Evolutionary conservation across 2,113 vertebrate genomes (phyloP), one percentile per base, ranked within the genome.

Genomic region (Struthio camelus): DNA sequence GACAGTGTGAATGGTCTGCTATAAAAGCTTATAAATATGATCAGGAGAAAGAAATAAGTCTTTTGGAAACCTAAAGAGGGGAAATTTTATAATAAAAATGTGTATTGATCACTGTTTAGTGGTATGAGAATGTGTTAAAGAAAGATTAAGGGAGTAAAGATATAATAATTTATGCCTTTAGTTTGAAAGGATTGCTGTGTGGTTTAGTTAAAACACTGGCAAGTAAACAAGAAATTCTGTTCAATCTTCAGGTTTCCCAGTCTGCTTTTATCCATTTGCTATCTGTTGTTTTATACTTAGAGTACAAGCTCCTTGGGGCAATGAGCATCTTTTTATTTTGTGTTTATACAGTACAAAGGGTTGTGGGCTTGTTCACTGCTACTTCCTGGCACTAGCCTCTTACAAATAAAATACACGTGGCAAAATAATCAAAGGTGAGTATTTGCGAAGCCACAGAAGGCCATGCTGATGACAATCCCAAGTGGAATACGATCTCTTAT

Each of bases 1-100:
- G 38, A 85, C 13, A 30, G 4, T 24, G 19, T 25, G 4, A 58
- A 32, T 81, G 17, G 50, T 86, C 28, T 58, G 30, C 51, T 84
- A 79, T 64, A 78, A 96, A 89, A 91, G 13, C 4, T 32, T 94
- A 62, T 67, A 89, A 92, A 87, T 85, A 90, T 85, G 76, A 89
- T 36, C 34, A 78, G 53, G 61, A 80, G 69, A 93, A 93, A 89
- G 16, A 95, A 95, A 34, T 38, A 70, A n/a, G 7, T 38, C 88
- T 80, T 92, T 92, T 48, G 18, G 28, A 94, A 95, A 56, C 59
- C 44, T 96, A 64, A 93, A 91, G n/a, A 71, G 70, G 1, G 7
- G 51, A 81, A 93, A 90, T 36, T 62, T 28, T 17, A 56, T 46
- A 71, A 85, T 65, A 40, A 58, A 94, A 76, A 61, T 44, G 5